These are phyloP conservation scores for Phrynocephalus forsythii DNA, from an alignment of 2,797 vertebrate genomes.

Conservation along the genomic window DNA sequence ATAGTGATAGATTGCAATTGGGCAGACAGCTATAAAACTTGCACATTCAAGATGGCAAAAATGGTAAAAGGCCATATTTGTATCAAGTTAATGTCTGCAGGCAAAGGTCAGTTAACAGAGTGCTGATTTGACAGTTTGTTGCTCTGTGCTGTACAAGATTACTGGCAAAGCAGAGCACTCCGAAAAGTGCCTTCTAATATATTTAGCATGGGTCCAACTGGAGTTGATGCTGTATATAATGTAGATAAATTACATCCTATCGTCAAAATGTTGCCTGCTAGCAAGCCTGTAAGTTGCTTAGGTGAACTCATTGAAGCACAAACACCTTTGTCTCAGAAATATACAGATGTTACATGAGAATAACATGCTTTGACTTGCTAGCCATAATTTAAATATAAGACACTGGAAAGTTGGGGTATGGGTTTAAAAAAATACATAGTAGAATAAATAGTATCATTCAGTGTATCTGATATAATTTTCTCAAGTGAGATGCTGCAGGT, in stretches of 20 bases:
- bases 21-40: background rate
- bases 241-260: conserved; percentile 30
- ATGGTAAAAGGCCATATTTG: background rate
- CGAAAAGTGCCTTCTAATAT: conserved; percentile 22
- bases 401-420: background rate
- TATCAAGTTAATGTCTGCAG: background rate
- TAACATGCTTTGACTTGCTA: conserved; percentile 17
- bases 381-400: conserved; percentile 31
- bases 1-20: background rate
- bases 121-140: background rate
- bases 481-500: conserved; percentile 27
- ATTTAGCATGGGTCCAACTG: conserved; percentile 23
- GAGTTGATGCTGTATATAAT: conserved; percentile 19
- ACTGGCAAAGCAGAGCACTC: conserved; percentile 21
- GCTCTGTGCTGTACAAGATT: background rate
- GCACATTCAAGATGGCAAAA: background rate
- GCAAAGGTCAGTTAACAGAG: background rate
- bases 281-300: conserved; percentile 30
- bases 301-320: background rate
- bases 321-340: background rate
- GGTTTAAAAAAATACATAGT: background rate
- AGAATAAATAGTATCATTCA: conserved; percentile 12
- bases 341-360: conserved; percentile 11
- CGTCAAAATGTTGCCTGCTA: conserved; percentile 37
- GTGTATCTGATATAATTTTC: background rate